phyloP scores from a whole-genome alignment of 2,113 vertebrate genomes.

The Lontra canadensis region DNA sequence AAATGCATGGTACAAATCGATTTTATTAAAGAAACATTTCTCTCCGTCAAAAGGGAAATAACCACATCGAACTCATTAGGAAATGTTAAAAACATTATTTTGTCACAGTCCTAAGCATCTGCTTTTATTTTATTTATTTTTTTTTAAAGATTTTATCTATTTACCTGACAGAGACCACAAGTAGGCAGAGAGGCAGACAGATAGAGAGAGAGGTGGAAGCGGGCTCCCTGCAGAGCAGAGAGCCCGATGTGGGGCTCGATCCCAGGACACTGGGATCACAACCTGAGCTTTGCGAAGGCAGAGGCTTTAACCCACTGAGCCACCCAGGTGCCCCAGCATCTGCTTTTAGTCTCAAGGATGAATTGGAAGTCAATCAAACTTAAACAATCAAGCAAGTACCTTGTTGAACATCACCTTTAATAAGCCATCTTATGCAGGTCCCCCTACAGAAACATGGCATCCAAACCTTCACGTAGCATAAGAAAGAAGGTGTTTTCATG shows the following conservation, averaged over 20 bases:
- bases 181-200: no score
- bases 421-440: neutral
- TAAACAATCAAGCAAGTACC: neutral
- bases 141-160: no score
- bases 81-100: conserved; percentile 60
- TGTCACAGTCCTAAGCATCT: neutral
- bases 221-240: no score
- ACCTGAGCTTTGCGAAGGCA: no score
- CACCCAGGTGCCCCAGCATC: no score
- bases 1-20: conserved; percentile 44
- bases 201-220: no score
- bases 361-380: conserved; percentile 46
- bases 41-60: conserved; percentile 50
- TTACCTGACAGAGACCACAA: no score
- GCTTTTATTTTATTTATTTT: no score
- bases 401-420: neutral
- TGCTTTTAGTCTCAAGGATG: conserved; percentile 39
- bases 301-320: no score
- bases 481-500: neutral
- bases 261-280: no score
- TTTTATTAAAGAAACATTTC: conserved; percentile 41
- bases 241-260: no score
- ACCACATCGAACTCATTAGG: conserved; percentile 49
- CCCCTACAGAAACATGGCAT: neutral
- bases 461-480: neutral